Evolutionary conservation across 2,113 vertebrate genomes (phyloP).

Genomic region (Arvicanthis niloticus): DNA sequence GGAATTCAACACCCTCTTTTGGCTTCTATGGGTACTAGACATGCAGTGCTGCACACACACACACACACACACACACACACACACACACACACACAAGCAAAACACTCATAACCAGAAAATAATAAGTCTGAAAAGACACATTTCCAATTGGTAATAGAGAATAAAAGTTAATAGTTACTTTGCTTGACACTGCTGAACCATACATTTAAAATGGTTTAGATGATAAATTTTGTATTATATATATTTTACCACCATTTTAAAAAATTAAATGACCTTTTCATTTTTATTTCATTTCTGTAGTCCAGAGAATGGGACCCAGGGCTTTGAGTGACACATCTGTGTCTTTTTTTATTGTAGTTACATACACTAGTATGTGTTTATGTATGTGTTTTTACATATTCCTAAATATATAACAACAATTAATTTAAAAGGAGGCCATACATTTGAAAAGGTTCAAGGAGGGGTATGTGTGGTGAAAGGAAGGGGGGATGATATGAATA

Average conservation of each 20-base stretch:
- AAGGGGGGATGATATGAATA: neutral
- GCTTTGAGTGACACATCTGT: neutral
- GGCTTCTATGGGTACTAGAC: neutral
- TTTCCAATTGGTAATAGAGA: neutral
- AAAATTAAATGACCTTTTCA: neutral
- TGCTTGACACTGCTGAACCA: neutral
- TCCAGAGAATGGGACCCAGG: neutral
- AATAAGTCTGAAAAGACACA: neutral
- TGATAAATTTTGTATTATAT: neutral
- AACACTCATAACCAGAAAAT: neutral
- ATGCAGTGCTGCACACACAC: neutral
- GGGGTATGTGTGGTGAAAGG: rapidly evolving
- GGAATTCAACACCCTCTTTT: neutral
- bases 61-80: neutral
- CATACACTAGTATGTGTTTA: too few relatives aligned
- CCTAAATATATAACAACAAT: neutral
- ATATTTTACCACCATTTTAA: neutral
- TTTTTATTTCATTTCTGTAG: neutral
- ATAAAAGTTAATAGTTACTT: neutral
- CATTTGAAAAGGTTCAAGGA: neutral
- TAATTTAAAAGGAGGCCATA: neutral
- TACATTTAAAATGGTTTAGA: neutral
- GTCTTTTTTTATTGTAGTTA: neutral
- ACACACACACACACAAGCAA: neutral
- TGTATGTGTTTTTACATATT: too few relatives aligned